Evolutionary conservation across 2,797 vertebrate genomes (phyloP).

Genomic region (Staurois parvus): DNA sequence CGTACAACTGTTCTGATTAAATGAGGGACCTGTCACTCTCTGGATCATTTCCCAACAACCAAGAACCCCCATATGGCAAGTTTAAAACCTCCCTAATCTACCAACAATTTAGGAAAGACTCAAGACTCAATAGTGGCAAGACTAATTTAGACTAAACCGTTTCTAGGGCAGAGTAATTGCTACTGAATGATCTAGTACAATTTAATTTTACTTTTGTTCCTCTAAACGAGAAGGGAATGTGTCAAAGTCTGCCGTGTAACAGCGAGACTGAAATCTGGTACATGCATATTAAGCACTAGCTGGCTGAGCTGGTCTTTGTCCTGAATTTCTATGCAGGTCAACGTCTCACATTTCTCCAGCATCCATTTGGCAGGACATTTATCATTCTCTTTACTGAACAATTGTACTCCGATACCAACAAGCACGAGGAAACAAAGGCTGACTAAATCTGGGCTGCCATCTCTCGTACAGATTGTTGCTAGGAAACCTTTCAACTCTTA

Average conservation of each 20-base stretch:
- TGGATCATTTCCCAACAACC: background rate
- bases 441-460: constrained; percentile 69
- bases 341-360: constrained; percentile 73
- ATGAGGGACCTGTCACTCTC: too few relatives aligned
- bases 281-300: constrained; percentile 76
- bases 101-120: background rate
- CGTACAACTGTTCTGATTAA: too few relatives aligned
- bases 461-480: constrained; percentile 74
- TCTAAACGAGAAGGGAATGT: constrained; percentile 23
- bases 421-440: constrained; percentile 76
- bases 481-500: constrained; percentile 76
- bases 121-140: background rate
- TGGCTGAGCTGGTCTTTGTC: constrained; percentile 74
- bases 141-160: background rate
- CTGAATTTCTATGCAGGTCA: constrained; percentile 68
- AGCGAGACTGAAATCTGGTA: constrained; percentile 59
- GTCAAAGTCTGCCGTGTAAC: constrained; percentile 13
- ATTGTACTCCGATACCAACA: constrained; percentile 77
- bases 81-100: background rate
- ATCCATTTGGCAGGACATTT: constrained; percentile 79
- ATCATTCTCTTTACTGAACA: constrained; percentile 79
- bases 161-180: constrained; percentile 3
- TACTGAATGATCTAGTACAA: constrained; percentile 1
- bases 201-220: constrained; percentile 3
- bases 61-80: background rate